Percentiles rank a stretch among this genome's conserved stretches.
Conservation (phyloP, 2,888 invertebrate genomes). For the Drosophila nr. fundita region DNA sequence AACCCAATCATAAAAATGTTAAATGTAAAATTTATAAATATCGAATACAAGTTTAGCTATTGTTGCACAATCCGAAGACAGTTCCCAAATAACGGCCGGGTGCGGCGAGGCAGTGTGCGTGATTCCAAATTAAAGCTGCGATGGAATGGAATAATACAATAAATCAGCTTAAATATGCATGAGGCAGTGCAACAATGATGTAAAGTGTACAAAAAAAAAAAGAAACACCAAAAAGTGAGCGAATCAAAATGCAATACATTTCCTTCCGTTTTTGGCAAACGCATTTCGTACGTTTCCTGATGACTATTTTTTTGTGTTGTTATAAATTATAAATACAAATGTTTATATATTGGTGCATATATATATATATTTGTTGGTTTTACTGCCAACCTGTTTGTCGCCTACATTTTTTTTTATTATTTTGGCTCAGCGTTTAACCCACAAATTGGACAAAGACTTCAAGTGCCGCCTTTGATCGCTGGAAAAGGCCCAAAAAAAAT, state of each 20-base stretch:
- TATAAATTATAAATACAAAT: slow-evolving; percentile 10
- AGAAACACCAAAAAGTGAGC: slow-evolving; percentile 29
- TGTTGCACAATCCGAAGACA: slow-evolving; percentile 56
- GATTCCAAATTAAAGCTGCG: slow-evolving; percentile 65
- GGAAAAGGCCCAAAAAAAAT: slow-evolving; percentile 20
- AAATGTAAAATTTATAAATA: slow-evolving; percentile 48
- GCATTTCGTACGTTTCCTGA: slow-evolving; percentile 31
- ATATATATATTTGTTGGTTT: neutral
- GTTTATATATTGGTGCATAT: too few species aligned
- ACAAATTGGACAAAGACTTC: slow-evolving; percentile 24
- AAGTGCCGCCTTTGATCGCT: slow-evolving; percentile 43
- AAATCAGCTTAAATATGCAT: slow-evolving; percentile 71
- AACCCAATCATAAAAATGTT: slow-evolving; percentile 36
- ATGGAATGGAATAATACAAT: slow-evolving; percentile 68
- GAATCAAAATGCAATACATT: slow-evolving; percentile 66
- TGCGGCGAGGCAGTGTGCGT: slow-evolving; percentile 60
- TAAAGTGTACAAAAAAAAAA: slow-evolving; percentile 10
- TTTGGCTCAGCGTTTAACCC: slow-evolving; percentile 20
- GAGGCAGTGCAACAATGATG: slow-evolving; percentile 32
- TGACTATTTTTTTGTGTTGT: neutral
- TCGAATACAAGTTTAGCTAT: slow-evolving; percentile 36
- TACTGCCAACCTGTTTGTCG: slow-evolving; percentile 23
- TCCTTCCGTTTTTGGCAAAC: slow-evolving; percentile 69
- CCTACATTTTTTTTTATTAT: slow-evolving; percentile 12
- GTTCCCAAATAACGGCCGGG: slow-evolving; percentile 21